Conservation (phyloP, 2,888 invertebrate species). For the Sinopyrophorus schimmeli region DNA sequence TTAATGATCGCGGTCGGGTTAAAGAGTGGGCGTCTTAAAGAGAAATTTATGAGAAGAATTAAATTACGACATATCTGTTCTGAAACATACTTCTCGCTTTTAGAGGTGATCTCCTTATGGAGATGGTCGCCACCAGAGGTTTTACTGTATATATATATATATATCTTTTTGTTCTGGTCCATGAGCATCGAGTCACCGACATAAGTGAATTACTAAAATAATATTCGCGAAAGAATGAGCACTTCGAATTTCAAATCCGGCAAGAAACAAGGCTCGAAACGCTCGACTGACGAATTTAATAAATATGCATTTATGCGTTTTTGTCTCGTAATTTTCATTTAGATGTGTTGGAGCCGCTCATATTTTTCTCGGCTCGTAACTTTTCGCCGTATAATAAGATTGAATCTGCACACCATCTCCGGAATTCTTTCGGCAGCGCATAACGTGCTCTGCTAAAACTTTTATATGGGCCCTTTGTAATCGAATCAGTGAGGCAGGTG, state of each 20-base stretch:
- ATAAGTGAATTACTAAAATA: constrained; percentile 23
- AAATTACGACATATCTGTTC: too few relatives aligned
- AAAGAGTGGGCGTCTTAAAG: too few relatives aligned
- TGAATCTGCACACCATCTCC: constrained; percentile 30
- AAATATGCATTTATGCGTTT: constrained; percentile 38
- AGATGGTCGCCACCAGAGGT: too few relatives aligned
- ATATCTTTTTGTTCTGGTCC: too few relatives aligned
- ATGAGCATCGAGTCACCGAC: constrained; percentile 12
- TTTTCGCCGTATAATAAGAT: constrained; percentile 32
- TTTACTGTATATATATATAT: too few relatives aligned
- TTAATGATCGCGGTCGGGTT: too few relatives aligned
- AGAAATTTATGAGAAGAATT: too few relatives aligned
- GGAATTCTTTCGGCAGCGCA: constrained; percentile 12
- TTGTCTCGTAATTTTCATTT: constrained; percentile 36
- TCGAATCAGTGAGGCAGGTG: constrained; percentile 40
- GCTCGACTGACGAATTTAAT: constrained; percentile 29
- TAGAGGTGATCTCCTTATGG: too few relatives aligned
- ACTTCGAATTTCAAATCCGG: constrained; percentile 27
- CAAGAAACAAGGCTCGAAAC: constrained; percentile 11
- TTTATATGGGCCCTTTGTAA: constrained; percentile 37
- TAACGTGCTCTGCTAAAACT: constrained; percentile 30
- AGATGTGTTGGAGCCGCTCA: constrained; percentile 27
- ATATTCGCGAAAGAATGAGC: constrained; percentile 13
- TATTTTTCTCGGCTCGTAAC: constrained; percentile 31
- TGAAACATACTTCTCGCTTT: too few relatives aligned